Evolutionary conservation across 2,797 vertebrate species (phyloP).

Genomic region (Basileuterus tristriatus): DNA sequence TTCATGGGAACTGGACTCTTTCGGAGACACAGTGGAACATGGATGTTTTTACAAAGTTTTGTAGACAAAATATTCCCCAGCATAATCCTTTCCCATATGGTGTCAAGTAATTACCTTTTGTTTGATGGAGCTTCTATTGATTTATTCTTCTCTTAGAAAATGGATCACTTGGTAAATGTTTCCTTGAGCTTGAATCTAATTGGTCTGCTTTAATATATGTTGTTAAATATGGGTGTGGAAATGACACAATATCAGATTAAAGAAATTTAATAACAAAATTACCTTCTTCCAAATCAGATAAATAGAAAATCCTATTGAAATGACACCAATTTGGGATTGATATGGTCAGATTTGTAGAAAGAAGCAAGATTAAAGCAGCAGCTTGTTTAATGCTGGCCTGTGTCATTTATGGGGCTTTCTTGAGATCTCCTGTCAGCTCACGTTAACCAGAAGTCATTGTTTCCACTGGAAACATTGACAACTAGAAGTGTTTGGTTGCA

Average conservation of each 20-base stretch:
- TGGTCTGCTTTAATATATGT: background rate
- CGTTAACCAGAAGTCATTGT: conserved; percentile 66
- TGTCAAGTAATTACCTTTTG: background rate
- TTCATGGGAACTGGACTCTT: background rate
- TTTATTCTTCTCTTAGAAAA: background rate
- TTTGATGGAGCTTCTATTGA: background rate
- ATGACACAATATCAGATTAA: background rate
- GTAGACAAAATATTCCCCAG: background rate
- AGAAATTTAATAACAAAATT: background rate
- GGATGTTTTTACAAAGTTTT: background rate
- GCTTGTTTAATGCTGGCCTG: conserved; percentile 22
- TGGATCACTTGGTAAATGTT: background rate
- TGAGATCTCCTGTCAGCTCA: conserved; percentile 54
- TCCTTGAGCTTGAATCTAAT: background rate
- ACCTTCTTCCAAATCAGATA: background rate
- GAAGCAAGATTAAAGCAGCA: background rate
- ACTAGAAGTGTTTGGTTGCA: conserved; percentile 59
- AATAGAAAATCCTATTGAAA: background rate
- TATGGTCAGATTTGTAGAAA: background rate
- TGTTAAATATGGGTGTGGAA: background rate
- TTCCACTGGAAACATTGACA: conserved; percentile 54
- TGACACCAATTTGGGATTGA: background rate
- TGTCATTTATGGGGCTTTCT: conserved; percentile 31
- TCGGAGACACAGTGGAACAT: background rate
- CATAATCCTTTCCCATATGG: background rate